Percentiles rank a stretch among this genome's conserved stretches.
Evolutionary conservation across 2,888 invertebrate species (phyloP).

Genomic region (Crioceris asparagi): DNA sequence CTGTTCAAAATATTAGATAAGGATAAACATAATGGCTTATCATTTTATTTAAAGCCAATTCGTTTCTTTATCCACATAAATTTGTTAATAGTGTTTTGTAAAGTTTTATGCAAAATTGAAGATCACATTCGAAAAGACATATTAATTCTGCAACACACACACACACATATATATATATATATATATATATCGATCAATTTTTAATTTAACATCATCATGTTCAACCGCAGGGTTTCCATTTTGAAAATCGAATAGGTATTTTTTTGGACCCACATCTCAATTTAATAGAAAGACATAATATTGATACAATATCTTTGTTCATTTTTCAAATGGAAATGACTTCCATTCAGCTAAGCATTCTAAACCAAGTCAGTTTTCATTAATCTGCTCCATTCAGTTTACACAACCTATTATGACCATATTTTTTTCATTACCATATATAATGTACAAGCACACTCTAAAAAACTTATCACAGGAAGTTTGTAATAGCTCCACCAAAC

Average conservation of each 20-base stretch:
- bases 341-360: background rate
- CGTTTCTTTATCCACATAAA: too few species aligned
- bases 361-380: background rate
- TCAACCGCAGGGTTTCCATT: too few species aligned
- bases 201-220: too few species aligned
- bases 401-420: background rate
- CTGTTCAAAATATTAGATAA: too few species aligned
- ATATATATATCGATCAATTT: too few species aligned
- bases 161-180: too few species aligned
- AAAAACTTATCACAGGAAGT: constrained; percentile 60
- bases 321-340: background rate
- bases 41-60: too few species aligned
- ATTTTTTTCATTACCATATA: background rate
- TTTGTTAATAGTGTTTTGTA: too few species aligned
- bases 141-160: too few species aligned
- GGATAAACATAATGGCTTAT: too few species aligned
- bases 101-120: too few species aligned
- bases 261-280: background rate
- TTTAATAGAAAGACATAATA: background rate
- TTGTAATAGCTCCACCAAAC: constrained; percentile 74
- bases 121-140: too few species aligned
- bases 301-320: background rate
- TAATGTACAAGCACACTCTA: background rate
- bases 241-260: background rate
- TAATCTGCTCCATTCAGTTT: background rate